Conservation (phyloP, 2,888 invertebrate species). For the Eristalinus sepulchralis region DNA sequence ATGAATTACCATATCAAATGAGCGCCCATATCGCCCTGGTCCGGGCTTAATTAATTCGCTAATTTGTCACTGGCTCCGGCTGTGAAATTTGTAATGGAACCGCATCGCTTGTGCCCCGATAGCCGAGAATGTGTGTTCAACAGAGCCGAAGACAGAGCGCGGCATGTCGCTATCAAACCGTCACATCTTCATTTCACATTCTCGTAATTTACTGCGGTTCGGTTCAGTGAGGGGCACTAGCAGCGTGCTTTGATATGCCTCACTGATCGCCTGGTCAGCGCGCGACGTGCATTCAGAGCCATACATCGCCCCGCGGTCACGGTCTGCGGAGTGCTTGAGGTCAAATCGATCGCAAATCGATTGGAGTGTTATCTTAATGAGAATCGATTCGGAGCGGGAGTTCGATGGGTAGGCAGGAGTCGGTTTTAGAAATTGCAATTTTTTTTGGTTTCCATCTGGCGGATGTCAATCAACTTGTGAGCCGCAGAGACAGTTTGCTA, state of each 20-base stretch:
- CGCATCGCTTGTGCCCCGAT: slow-evolving; percentile 40
- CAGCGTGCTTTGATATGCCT: slow-evolving; percentile 36
- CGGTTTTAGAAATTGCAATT: not conserved
- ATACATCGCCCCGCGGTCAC: slow-evolving; percentile 20
- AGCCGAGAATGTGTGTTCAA: slow-evolving; percentile 45
- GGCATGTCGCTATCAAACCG: slow-evolving; percentile 41
- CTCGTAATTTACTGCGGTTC: slow-evolving; percentile 24
- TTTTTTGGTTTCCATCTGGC: not conserved
- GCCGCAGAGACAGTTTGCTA: too few relatives aligned
- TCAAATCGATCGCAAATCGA: slow-evolving; percentile 24
- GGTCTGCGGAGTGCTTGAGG: not conserved
- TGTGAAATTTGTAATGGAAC: slow-evolving; percentile 59
- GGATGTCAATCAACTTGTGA: not conserved
- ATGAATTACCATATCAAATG: slow-evolving; percentile 51
- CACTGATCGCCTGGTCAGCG: slow-evolving; percentile 23
- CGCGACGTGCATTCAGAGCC: slow-evolving; percentile 15
- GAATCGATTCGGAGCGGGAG: slow-evolving; percentile 5
- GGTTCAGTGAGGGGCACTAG: not conserved
- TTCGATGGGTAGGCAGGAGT: not conserved
- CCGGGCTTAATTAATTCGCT: slow-evolving; percentile 58
- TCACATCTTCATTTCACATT: slow-evolving; percentile 47
- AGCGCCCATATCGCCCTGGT: slow-evolving; percentile 7
- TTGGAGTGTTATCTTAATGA: slow-evolving; percentile 27
- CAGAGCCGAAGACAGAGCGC: slow-evolving; percentile 31
- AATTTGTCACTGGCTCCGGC: slow-evolving; percentile 59